Evolutionary conservation across 2,113 vertebrate species (phyloP).

Genomic region (Caretta caretta): DNA sequence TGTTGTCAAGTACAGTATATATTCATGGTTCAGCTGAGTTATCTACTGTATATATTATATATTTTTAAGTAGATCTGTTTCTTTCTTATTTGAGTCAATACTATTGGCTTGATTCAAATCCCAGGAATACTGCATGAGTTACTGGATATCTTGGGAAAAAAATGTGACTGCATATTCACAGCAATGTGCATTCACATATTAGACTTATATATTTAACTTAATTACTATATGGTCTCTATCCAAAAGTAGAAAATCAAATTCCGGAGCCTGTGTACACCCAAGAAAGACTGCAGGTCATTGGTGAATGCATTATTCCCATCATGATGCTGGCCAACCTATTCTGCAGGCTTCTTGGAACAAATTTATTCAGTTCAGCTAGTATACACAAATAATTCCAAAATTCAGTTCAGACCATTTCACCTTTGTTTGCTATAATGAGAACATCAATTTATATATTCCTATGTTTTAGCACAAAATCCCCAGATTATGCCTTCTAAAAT

Average conservation of each 20-base stretch:
- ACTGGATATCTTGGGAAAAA: neutral
- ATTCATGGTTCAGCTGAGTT: too few relatives aligned
- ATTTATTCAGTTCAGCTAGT: neutral
- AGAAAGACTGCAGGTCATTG: too few relatives aligned
- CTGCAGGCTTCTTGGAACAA: neutral
- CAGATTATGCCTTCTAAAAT: neutral
- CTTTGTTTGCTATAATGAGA: neutral
- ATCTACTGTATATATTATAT: neutral
- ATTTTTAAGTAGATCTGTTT: neutral
- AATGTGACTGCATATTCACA: neutral
- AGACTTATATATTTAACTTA: neutral
- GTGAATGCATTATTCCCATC: neutral
- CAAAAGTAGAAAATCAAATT: too few relatives aligned
- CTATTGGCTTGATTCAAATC: neutral
- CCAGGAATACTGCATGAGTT: neutral
- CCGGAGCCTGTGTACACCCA: too few relatives aligned
- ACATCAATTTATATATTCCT: neutral
- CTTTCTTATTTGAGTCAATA: neutral
- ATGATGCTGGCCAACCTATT: neutral
- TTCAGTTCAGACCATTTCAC: neutral
- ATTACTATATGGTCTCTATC: too few relatives aligned
- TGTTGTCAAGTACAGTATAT: too few relatives aligned
- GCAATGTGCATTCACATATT: accelerated
- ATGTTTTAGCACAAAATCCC: neutral
- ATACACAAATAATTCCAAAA: neutral